Evolutionary conservation across 1,140 invertebrate species (phyloP), one percentile per base, ranked within the genome.

Genomic region (Globodera ellingtonae): DNA sequence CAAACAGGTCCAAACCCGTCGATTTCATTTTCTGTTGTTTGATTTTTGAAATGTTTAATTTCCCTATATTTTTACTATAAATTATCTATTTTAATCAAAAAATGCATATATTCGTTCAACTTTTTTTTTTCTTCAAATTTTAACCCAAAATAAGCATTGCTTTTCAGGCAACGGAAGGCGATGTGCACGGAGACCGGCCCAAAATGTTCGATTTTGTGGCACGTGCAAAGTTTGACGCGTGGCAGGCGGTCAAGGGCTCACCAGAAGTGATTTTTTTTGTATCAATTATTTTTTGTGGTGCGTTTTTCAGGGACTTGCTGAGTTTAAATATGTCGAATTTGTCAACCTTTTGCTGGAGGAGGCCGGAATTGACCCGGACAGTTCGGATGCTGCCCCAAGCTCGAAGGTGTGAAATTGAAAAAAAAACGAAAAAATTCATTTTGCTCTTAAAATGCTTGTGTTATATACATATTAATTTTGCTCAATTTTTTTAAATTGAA

Each of bases 191-290:
- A 6, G 86, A 90, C 21, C 91, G 92, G 78, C 92, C 92, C 59
- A 91, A 92, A 47, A 91, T 92, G 89, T 90, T 92, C 86, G 92
- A 93, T 84, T 90, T 93, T 86, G 92, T 92, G 65, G 92, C 91
- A 8, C 91, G 91, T 81, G 92, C 92, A 7, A 93, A 93, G 87
- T 93, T 92, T 92, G 91, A 92, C 81, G 92, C 92, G 4, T 93
- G 92, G 92, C 50, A 80, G 6, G 48, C 52, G 18, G 56, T 73
- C 50, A 79, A 84, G 48, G 84, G 79, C 7, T 5, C 79, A 13
- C 56, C 80, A 24, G 62, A 78, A n/a, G 83, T 84, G 50, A 75
- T 8, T 0, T 35, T 35, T n/a, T 72, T 44, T 48, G 69, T 44
- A 3, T 2, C 35, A 56, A 50, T 56, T 35, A 9, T 44, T 48